Evolutionary conservation across 2,888 invertebrate genomes (phyloP), one percentile per base, ranked within the genome.

Genomic region (Harmothoe impar): DNA sequence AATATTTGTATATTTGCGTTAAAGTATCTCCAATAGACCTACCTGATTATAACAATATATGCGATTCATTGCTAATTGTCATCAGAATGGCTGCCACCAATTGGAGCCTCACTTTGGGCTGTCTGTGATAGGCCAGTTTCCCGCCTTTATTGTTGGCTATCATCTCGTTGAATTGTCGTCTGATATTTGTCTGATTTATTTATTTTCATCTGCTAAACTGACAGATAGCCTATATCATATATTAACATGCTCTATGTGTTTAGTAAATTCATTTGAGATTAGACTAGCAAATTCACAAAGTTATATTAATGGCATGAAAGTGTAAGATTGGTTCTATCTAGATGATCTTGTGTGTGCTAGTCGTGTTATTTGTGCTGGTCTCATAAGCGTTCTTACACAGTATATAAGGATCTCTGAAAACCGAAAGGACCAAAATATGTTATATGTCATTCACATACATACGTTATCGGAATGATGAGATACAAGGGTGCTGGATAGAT

Each of bases 41-140:
- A 33, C n/a, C 12, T 81, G 20, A 17, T 35, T 17, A 20, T 33
- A 81, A 43, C 0, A 29, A 72, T 43, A 43, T 43, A 43, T 43
- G 43, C 81, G 17, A 35, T 33, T 81, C n/a, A 17, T 23, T 35
- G 33, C 33, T 81, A 35, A n/a, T 5, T 10, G 33, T 81, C 5
- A 20, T 81, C 29, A 43, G 7, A 15, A 25, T 35, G 43, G 81
- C 81, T 43, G 20, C 81, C 33, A 81, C 43, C 35, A 81, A 81
- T 31, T 29, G 81, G 43, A 81, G 81, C 81, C 81, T 81, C 43
- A 23, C n/a, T 81, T 81, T 43, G 43, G 81, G 81, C 81, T 81
- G 81, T 81, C 81, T 81, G 81, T 81, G 81, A 81, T 81, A 81
- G 81, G 81, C 43, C 81, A 81, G 81, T 35, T 35, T 81, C 81